Evolutionary conservation across 2,888 invertebrate species (phyloP), one percentile per base, ranked within the genome.

Genomic region (Caenorhabditis wallacei): DNA sequence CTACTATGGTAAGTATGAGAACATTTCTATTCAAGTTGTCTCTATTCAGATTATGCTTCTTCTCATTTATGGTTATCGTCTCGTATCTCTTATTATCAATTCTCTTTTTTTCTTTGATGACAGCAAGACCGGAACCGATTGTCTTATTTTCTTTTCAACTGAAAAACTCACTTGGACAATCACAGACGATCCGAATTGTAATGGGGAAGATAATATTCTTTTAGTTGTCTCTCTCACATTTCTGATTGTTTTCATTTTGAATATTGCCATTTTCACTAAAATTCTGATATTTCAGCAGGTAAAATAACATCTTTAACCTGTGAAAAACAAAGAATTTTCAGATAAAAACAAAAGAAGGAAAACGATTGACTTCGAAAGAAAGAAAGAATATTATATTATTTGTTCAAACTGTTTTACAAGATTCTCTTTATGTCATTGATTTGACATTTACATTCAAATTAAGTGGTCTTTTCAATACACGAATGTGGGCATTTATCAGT

Each of bases 401-500:
- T 18, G n/a, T 76, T 5, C 76, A 76, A 30, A 76, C 76, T 8
- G 59, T 68, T 24, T 35, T 80, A 20, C 79, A 80, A 40, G 79
- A 80, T 30, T 71, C 79, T 10, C 16, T 80, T 35, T 80, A 68
- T n/a, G 5, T 72, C 2, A 22, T 80, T 16, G 79, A 80, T 40
- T 20, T 80, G 26, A 43, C 61, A 7, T 80, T 80, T 35, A 80
- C 71, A 16, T 71, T 66, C 43, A 57, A 72, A 20, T 40, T 80
- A 11, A 64, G 48, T 18, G n/a, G 11, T 10, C 54, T 71, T 4
- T 43, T n/a, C 0, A 16, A 48, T 26, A 13, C 71, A 5, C 16
- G 59, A 43, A 20, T 57, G 11, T 80, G 79, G 79, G 51, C 37
- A 0, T 80, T 72, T 26, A 66, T 80, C 18, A 66, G 71, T 18